Evolutionary conservation across 2,113 vertebrate genomes (phyloP).

Genomic region (Opisthocomus hoazin): DNA sequence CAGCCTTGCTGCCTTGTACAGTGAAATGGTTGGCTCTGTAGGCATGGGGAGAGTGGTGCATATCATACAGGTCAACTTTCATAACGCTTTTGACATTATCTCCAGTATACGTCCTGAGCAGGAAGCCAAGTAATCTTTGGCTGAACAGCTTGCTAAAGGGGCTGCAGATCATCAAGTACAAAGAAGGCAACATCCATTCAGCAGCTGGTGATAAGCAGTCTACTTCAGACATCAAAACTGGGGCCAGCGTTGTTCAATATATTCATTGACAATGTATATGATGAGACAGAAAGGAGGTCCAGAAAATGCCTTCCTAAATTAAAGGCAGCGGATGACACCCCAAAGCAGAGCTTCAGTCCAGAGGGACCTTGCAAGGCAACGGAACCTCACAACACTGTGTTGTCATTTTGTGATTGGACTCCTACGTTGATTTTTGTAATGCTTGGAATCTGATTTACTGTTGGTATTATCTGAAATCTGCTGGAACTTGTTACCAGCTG

Average conservation of each 20-base stretch:
- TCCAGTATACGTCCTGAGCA: neutral
- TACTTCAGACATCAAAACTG: neutral
- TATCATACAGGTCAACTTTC: neutral
- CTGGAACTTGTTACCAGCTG: neutral
- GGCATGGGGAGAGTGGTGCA: rapidly evolving
- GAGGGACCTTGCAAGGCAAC: neutral
- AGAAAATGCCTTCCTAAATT: neutral
- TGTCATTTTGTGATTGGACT: neutral
- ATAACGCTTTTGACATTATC: neutral
- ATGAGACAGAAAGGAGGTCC: neutral
- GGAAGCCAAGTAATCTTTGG: neutral
- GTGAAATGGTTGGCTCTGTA: neutral
- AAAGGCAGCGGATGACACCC: neutral
- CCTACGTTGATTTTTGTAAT: neutral
- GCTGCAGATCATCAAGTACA: neutral
- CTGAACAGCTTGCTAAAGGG: neutral
- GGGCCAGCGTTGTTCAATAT: neutral
- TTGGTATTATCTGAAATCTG: neutral
- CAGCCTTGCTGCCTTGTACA: neutral
- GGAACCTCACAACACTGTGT: neutral
- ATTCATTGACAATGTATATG: neutral
- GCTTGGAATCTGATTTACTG: neutral
- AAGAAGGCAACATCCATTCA: neutral
- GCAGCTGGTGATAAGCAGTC: neutral
- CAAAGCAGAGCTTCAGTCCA: neutral